These are phyloP conservation scores for Malachius bipustulatus DNA, from an alignment of 2,888 invertebrate species.

Conservation along the genomic window DNA sequence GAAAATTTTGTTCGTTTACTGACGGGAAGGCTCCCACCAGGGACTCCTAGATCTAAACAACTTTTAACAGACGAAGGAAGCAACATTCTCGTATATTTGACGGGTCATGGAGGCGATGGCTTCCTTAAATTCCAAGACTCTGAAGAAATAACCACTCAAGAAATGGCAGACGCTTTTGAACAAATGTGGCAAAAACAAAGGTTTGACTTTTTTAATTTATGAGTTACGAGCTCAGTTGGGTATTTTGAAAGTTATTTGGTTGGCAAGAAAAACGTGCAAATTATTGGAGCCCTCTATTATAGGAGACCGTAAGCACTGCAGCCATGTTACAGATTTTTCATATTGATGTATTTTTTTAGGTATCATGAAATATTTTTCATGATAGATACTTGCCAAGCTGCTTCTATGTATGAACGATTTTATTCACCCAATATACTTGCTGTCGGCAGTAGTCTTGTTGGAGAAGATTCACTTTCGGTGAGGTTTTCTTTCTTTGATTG, in stretches of 20 bases:
- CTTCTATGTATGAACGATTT: conserved; percentile 95
- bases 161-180: conserved; percentile 95
- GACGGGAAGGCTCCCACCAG: conserved; percentile 84
- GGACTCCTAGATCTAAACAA: conserved; percentile 90
- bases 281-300: no score
- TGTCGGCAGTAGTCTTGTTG: conserved; percentile 92
- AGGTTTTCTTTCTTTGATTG: conserved; percentile 27
- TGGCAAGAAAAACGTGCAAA: no score
- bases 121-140: conserved; percentile 99
- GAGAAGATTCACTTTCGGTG: conserved; percentile 96
- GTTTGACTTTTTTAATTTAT: no score
- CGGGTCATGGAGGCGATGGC: conserved; percentile 96
- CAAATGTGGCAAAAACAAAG: conserved; percentile 99
- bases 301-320: no score
- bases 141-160: conserved; percentile 96
- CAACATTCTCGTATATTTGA: conserved; percentile 92
- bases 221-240: no score
- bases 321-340: no score
- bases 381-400: conserved; percentile 98
- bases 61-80: conserved; percentile 92
- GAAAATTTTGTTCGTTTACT: conserved; percentile 95
- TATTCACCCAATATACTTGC: conserved; percentile 97
- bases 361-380: conserved; percentile 98
- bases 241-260: no score
- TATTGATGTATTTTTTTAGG: conserved; percentile 41